Evolutionary conservation across 2,888 invertebrate species (phyloP).

Genomic region (Drosophila nigritarsus): DNA sequence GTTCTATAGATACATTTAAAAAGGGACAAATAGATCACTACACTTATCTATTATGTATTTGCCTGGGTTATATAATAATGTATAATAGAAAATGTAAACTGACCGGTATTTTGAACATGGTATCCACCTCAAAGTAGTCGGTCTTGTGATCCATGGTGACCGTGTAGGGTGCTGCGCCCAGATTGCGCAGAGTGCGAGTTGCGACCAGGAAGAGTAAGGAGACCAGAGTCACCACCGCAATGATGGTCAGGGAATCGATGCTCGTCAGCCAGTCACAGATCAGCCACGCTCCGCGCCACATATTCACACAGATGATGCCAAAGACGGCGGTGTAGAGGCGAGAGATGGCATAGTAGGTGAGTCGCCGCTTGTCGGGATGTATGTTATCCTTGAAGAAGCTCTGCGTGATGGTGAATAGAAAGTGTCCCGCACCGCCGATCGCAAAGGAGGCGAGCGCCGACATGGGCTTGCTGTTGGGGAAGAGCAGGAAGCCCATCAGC

Average conservation of each 20-base stretch:
- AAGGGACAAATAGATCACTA: background rate
- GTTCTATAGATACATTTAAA: background rate
- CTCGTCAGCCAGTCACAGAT: constrained; percentile 90
- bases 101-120: constrained; percentile 93
- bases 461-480: constrained; percentile 87
- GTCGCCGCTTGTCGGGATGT: constrained; percentile 89
- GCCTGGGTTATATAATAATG: background rate
- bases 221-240: constrained; percentile 88
- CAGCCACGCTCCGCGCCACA: constrained; percentile 94
- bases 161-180: constrained; percentile 93
- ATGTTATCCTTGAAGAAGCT: constrained; percentile 87
- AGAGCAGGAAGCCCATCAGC: constrained; percentile 90
- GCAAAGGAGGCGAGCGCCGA: constrained; percentile 89
- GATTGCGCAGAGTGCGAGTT: constrained; percentile 90
- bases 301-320: constrained; percentile 93
- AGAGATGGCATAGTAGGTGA: constrained; percentile 89
- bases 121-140: constrained; percentile 93
- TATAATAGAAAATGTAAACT: constrained; percentile 83
- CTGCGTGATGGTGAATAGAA: constrained; percentile 90
- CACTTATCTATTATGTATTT: background rate
- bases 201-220: constrained; percentile 89
- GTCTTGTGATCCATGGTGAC: constrained; percentile 90
- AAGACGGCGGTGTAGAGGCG: constrained; percentile 91
- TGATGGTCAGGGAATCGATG: constrained; percentile 85
- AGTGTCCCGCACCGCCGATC: constrained; percentile 90